phyloP scores from a whole-genome alignment of 2,113 vertebrate species.

The Brachyhypopomus gauderio region DNA sequence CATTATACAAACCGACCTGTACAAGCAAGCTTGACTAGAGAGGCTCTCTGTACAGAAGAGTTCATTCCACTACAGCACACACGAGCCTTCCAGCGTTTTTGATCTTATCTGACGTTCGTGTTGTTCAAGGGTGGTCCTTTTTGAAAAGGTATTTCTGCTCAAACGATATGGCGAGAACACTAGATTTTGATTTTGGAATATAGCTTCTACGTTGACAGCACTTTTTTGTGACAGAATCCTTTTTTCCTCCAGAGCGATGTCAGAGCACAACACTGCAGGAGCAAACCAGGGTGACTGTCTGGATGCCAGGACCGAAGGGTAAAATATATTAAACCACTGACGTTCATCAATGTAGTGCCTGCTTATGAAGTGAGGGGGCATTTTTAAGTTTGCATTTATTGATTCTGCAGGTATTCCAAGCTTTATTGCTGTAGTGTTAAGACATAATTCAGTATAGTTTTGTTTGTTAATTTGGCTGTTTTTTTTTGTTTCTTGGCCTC shows the following conservation, averaged over 20 bases:
- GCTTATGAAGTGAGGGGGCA: too few relatives aligned
- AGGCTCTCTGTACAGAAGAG: not conserved
- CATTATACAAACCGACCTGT: not conserved
- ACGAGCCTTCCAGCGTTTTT: not conserved
- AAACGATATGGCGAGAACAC: not conserved
- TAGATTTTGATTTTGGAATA: not conserved
- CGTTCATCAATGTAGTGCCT: too few relatives aligned
- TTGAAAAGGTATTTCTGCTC: not conserved
- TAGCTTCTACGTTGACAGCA: not conserved
- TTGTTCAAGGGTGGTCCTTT: not conserved
- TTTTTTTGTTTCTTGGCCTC: too few relatives aligned
- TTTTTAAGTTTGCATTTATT: too few relatives aligned
- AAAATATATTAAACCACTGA: not conserved
- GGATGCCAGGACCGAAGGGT: constrained; percentile 41
- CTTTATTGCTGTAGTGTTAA: too few relatives aligned
- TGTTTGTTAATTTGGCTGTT: too few relatives aligned
- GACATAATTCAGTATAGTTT: too few relatives aligned
- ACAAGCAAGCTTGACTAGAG: not conserved
- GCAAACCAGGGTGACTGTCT: constrained; percentile 22
- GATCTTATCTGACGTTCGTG: not conserved
- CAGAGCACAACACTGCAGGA: not conserved
- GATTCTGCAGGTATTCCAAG: too few relatives aligned
- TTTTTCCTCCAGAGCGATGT: constrained; percentile 29
- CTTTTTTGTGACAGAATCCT: not conserved
- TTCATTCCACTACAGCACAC: not conserved